phyloP scores from a whole-genome alignment of 2,797 vertebrate genomes.

The Acanthornis magna region DNA sequence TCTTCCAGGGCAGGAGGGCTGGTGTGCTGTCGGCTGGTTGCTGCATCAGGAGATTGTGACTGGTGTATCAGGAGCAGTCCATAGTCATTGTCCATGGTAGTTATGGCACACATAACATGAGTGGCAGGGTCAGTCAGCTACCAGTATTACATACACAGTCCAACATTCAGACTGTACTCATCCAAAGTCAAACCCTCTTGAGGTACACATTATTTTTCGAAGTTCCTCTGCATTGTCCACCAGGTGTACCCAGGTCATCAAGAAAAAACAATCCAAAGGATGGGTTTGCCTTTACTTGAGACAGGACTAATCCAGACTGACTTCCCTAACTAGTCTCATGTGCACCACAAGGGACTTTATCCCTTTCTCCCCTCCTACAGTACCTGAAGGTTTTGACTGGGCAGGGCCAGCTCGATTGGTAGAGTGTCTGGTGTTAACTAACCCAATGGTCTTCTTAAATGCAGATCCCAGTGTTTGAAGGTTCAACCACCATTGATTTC shows the following conservation, averaged over 20 bases:
- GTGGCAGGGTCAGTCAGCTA: neutral
- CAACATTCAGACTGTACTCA: neutral
- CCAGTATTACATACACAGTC: no score
- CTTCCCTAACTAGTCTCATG: neutral
- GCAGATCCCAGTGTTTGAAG: neutral
- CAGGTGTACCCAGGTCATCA: accelerated
- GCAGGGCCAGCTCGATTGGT: neutral
- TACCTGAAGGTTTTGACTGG: neutral
- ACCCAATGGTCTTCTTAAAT: neutral
- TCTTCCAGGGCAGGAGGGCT: neutral
- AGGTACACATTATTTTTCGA: neutral
- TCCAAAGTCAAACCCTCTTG: neutral
- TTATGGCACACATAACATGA: neutral
- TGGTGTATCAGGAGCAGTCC: neutral
- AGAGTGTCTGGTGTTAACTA: no score
- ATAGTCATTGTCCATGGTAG: no score
- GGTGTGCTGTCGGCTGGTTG: neutral
- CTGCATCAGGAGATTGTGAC: neutral
- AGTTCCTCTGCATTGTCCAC: accelerated
- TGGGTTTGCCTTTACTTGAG: neutral
- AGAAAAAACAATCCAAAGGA: neutral
- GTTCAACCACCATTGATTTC: neutral
- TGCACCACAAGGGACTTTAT: neutral
- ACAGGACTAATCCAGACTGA: neutral
- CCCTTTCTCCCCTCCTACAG: neutral